phyloP scores from a whole-genome alignment of 2,113 vertebrate species.

The Larimichthys crocea region DNA sequence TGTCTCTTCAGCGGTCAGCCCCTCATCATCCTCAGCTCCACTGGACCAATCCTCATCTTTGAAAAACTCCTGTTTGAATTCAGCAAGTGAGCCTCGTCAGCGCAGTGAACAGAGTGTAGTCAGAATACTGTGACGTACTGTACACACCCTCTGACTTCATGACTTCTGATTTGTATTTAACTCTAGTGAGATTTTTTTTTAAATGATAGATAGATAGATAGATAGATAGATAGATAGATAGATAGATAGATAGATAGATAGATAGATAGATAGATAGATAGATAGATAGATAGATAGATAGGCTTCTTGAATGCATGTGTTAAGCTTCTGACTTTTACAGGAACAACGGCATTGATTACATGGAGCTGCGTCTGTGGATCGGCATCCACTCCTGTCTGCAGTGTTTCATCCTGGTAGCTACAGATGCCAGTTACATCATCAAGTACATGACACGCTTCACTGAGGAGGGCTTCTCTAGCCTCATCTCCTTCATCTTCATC shows the following conservation, averaged over 20 bases:
- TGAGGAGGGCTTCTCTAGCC: constrained; percentile 98
- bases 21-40: constrained; percentile 99
- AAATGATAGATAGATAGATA: not conserved
- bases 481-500: constrained; percentile 99
- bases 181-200: not conserved
- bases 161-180: not conserved
- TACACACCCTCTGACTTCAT: not conserved
- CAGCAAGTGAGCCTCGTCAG: constrained; percentile 91
- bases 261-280: too few relatives aligned
- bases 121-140: not conserved
- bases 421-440: constrained; percentile 97
- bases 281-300: too few relatives aligned
- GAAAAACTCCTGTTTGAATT: constrained; percentile 98
- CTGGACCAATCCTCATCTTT: constrained; percentile 98
- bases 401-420: constrained; percentile 94
- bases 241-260: too few relatives aligned
- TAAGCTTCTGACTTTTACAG: constrained; percentile 70
- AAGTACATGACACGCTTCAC: constrained; percentile 99
- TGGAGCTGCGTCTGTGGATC: constrained; percentile 98
- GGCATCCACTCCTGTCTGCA: constrained; percentile 95
- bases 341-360: constrained; percentile 92
- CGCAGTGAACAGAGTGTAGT: not conserved
- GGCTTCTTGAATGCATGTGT: not conserved
- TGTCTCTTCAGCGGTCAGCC: constrained; percentile 95
- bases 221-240: too few relatives aligned